Evolutionary conservation across 2,113 vertebrate genomes (phyloP), one percentile per base, ranked within the genome.

Genomic region (Lagopus muta): DNA sequence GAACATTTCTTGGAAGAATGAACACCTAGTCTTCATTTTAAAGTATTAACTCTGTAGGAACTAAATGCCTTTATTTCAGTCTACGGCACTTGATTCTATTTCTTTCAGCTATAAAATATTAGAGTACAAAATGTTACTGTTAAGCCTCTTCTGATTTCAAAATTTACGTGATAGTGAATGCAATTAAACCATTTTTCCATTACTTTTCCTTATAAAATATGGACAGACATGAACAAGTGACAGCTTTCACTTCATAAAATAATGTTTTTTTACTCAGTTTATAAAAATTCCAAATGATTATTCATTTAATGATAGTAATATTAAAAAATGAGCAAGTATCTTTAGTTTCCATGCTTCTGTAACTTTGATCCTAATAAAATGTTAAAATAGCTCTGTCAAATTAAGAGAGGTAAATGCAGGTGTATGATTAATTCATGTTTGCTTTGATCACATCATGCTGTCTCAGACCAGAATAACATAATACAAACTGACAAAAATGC

Each of bases 111-210:
- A 20, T 6, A 70, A 79, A 93, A 74, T 27, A 6, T 65, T 87
- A 90, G 21, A 73, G 25, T 9, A 89, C 50, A 69, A 89, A 86
- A 76, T 52, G 3, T 42, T 82, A 48, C 18, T 42, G 15, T 58
- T 89, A 90, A 87, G 86, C 42, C 76, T 82, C 34, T 81, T 79
- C 67, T 45, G 74, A 85, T 88, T 94, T 90, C 40, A 70, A 85
- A 93, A 92, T 57, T 62, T 89, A 73, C 69, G 45, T 86, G 82
- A 83, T 47, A 83, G 57, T 89, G 48, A 93, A 94, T 71, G 57
- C 54, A 92, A 94, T 89, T 93, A 81, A 82, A 95, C 30, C 20
- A 77, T 81, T 86, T 92, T 86, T 61, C 45, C 47, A 69, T 86
- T 85, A 70, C 50, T 60, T 90, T 82, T 82, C 25, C 28, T 70